Base-by-base conservation (phyloP, 2,797 vertebrate genomes). In the Leptodactylus fallax region DNA sequence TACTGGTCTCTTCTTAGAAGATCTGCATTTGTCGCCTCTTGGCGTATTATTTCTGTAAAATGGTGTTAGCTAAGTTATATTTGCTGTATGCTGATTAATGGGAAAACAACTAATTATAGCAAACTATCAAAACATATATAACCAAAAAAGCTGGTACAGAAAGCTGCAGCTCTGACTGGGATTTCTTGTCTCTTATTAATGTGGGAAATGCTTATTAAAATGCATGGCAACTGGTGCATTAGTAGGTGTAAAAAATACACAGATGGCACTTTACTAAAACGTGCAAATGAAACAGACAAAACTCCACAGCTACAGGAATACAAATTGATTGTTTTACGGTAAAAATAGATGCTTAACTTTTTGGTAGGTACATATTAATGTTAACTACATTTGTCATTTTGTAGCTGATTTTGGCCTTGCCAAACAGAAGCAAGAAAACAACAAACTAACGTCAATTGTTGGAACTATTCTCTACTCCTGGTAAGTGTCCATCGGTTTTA, bases 401-500 rank as follows among this genome's bases (percentile, higher is more conserved):
- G 16, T 90, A 98, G 96, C 97, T 91, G 97, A 97, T 93, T 99
- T 98, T 83, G 96, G 96, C 63, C 96, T 99, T 9, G 97, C 97
- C 21, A 98, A 99, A 90, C 96, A 98, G 93, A 98, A 99, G 80
- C 95, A 97, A 91, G 97, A 97, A 92, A 97, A 95, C 92, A 95
- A 96, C 93, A 98, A 97, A 91, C 94, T 98, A 58, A 96, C 93
- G 0, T 98, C 96, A 0, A 94, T 97, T 89, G 97, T 99, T 53
- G 97, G 97, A 92, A 96, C 97, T 53, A 97, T 98, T 91, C 94
- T 98, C 4, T 97, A 97, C 91, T 98, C 95, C 51, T 97, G 97
- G 96, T 98, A 94, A 96, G 93, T 74, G 11, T 7, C 8, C 36
- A 45, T 47, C 17, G 9, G 17, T 72, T 17, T 71, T 45, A 45